A percentile compares a stretch with the other conserved stretches of the same genome.
Evolutionary conservation across 2,797 vertebrate species (phyloP).

Genomic region (Scolopax bukidnonensis): DNA sequence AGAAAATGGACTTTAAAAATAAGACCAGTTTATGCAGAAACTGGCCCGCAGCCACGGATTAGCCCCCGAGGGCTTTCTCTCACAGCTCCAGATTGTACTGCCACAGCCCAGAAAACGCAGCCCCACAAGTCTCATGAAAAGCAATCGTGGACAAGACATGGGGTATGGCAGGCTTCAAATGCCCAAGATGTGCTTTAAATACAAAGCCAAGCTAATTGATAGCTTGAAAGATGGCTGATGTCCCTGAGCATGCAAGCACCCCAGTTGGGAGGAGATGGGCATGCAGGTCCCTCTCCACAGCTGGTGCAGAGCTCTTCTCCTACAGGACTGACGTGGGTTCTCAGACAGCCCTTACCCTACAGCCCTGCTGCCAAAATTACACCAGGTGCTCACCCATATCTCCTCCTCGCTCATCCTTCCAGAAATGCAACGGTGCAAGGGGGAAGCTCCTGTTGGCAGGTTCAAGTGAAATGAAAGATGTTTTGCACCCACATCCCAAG

Average conservation of each 20-base stretch:
- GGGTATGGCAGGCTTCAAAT: neutral
- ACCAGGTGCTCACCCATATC: neutral
- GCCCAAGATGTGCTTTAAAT: neutral
- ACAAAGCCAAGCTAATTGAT: conserved; percentile 11
- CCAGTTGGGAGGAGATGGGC: neutral
- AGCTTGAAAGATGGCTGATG: neutral
- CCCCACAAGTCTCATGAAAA: conserved; percentile 1
- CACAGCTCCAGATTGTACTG: conserved; percentile 60
- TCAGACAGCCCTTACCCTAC: neutral
- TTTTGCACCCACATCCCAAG: neutral
- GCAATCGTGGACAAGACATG: neutral
- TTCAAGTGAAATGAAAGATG: neutral
- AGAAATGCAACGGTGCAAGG: neutral
- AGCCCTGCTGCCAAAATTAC: neutral
- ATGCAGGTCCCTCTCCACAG: neutral
- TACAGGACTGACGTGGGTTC: fast-evolving
- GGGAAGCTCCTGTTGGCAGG: neutral
- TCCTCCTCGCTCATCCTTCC: neutral
- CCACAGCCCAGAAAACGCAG: conserved; percentile 3
- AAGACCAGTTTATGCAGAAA: conserved; percentile 74
- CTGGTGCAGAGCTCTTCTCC: neutral
- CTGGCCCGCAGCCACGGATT: conserved; percentile 68
- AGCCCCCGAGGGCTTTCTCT: conserved; percentile 67
- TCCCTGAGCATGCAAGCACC: neutral
- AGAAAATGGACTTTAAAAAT: conserved; percentile 72